A percentile compares a stretch with the other conserved stretches of the same genome.
Conservation (phyloP, 2,888 invertebrate species). For the Acleris sparsana region DNA sequence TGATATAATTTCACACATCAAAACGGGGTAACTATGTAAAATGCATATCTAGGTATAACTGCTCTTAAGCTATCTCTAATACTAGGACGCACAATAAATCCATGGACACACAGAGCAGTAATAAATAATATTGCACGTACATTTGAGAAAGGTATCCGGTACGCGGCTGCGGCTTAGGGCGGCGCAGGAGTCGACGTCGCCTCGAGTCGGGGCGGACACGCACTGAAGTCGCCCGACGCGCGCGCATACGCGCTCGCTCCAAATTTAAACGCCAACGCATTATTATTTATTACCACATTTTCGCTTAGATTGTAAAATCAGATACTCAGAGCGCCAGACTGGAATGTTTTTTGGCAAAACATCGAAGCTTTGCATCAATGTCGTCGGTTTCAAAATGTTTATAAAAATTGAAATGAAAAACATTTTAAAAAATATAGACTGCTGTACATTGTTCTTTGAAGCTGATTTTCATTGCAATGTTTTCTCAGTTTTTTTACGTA, state of each 20-base stretch:
- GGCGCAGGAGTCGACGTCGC: slow-evolving; percentile 30
- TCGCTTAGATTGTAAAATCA: slow-evolving; percentile 64
- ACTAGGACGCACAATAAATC: slow-evolving; percentile 9
- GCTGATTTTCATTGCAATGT: too few species aligned
- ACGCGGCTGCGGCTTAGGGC: slow-evolving; percentile 36
- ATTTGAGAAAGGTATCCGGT: slow-evolving; percentile 28
- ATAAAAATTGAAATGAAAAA: slow-evolving; percentile 9
- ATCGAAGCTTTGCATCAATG: slow-evolving; percentile 49
- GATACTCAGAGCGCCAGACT: slow-evolving; percentile 52
- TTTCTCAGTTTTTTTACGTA: too few species aligned
- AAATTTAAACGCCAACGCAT: slow-evolving; percentile 59
- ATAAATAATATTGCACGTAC: slow-evolving; percentile 33
- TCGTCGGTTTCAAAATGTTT: slow-evolving; percentile 26
- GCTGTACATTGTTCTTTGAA: background rate
- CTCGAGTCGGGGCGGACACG: slow-evolving; percentile 30
- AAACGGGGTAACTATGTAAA: too few species aligned
- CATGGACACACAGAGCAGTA: slow-evolving; percentile 2
- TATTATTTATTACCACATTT: slow-evolving; percentile 76
- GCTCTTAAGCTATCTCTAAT: background rate
- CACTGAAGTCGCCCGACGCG: slow-evolving; percentile 24
- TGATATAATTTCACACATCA: too few species aligned
- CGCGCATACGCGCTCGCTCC: slow-evolving; percentile 44
- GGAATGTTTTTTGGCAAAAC: slow-evolving; percentile 65
- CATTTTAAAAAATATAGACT: background rate
- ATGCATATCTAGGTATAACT: too few species aligned